Percentiles rank a stretch among this genome's conserved stretches.
Evolutionary conservation across 2,113 vertebrate species (phyloP).

Genomic region (Grammomys dolichurus): DNA sequence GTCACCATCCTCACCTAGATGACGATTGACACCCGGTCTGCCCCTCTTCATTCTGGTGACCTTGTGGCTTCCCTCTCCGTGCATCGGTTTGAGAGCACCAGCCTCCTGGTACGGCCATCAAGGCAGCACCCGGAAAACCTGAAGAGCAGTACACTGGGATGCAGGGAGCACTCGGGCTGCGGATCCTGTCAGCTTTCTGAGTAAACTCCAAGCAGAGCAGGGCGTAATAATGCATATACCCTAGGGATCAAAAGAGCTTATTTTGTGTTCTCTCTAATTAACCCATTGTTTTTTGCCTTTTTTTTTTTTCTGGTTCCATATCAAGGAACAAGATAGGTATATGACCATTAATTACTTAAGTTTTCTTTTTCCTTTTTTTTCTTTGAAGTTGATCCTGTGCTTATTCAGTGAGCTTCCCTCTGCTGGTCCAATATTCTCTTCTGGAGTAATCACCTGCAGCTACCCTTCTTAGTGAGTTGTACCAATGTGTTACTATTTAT

Average conservation of each 20-base stretch:
- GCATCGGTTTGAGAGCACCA: neutral
- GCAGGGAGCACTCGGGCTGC: no score
- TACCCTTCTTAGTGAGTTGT: conserved; percentile 8
- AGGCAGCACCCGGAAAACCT: neutral
- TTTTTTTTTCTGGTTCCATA: neutral
- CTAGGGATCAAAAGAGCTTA: neutral
- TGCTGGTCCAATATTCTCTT: conserved; percentile 3
- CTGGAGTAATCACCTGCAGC: neutral
- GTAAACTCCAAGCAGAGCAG: neutral
- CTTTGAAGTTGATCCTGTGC: conserved; percentile 21
- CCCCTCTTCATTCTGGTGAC: neutral
- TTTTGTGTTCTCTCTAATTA: conserved; percentile 7
- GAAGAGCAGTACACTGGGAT: no score
- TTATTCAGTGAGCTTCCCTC: neutral
- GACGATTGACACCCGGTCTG: neutral
- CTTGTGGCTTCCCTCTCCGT: neutral
- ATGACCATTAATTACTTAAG: conserved; percentile 26
- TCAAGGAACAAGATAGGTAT: conserved; percentile 5
- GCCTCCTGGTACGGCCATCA: neutral
- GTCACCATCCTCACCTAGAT: fast-evolving
- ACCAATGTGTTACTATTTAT: neutral
- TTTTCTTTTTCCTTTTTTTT: neutral
- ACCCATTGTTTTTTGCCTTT: neutral
- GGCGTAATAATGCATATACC: neutral
- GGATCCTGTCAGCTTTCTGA: neutral